phyloP scores from a whole-genome alignment of 2,113 vertebrate species.

The Arenaria interpres region DNA sequence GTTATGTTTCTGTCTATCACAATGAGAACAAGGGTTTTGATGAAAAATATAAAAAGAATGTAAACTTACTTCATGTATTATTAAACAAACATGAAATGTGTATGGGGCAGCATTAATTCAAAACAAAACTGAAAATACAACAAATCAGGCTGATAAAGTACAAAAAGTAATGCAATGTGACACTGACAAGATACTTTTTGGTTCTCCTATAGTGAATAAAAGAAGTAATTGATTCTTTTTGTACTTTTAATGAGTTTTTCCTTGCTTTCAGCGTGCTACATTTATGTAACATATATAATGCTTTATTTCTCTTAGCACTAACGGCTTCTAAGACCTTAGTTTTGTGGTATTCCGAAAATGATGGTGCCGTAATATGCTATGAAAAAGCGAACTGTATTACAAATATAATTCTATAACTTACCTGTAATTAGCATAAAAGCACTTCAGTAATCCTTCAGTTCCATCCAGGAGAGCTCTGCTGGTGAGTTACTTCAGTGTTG shows the following conservation, averaged over 20 bases:
- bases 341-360: neutral
- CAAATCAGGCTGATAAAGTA: neutral
- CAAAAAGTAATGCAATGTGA: neutral
- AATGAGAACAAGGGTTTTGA: neutral
- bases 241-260: neutral
- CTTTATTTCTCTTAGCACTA: neutral
- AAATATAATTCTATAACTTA: neutral
- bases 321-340: neutral
- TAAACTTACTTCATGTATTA: neutral
- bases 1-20: neutral
- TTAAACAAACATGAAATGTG: neutral
- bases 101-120: neutral
- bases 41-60: neutral
- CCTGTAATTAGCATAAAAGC: neutral
- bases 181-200: neutral
- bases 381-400: neutral
- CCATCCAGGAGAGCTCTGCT: neutral
- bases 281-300: neutral
- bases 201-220: neutral
- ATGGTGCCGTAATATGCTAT: neutral
- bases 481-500: neutral
- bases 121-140: neutral
- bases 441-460: neutral
- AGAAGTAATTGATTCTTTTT: neutral
- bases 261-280: neutral